phyloP scores from a whole-genome alignment of 2,888 invertebrate species.

The Acrocyrtus sp. region DNA sequence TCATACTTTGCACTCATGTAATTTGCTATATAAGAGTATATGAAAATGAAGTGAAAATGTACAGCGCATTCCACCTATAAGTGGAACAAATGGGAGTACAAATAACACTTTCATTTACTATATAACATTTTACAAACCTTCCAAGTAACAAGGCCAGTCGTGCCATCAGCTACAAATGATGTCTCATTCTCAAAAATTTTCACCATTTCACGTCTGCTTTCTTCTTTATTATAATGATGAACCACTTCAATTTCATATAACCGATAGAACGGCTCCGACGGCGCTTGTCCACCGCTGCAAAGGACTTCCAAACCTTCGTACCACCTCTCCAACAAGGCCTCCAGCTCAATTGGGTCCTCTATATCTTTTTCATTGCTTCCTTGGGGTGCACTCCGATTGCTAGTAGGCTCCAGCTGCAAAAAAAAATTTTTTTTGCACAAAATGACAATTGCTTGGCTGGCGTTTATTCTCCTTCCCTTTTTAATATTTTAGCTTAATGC shows the following conservation, averaged over 20 bases:
- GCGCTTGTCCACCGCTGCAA: slow-evolving; percentile 17
- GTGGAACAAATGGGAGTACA: background rate
- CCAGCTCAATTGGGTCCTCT: slow-evolving; percentile 19
- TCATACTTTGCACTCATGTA: too few species aligned
- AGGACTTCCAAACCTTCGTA: slow-evolving; percentile 46
- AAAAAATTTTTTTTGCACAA: too few species aligned
- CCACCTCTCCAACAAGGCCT: slow-evolving; percentile 44
- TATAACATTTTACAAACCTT: slow-evolving; percentile 37
- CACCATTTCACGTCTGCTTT: slow-evolving; percentile 20
- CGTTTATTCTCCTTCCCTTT: too few species aligned
- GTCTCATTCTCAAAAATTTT: slow-evolving; percentile 55
- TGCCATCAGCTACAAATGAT: slow-evolving; percentile 56
- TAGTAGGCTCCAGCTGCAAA: slow-evolving; percentile 30
- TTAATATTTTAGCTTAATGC: too few species aligned
- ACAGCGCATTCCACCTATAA: background rate
- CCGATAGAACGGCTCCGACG: slow-evolving; percentile 54
- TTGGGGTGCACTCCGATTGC: slow-evolving; percentile 21
- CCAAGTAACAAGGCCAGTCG: slow-evolving; percentile 58
- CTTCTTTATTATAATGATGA: slow-evolving; percentile 23
- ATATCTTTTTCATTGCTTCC: slow-evolving; percentile 32
- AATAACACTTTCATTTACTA: too few species aligned
- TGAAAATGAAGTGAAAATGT: slow-evolving; percentile 12
- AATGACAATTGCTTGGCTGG: background rate
- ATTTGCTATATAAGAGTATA: too few species aligned
- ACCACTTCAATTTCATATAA: slow-evolving; percentile 47